Base-by-base conservation (phyloP, 2,797 vertebrate species). In the Champsocephalus gunnari region DNA sequence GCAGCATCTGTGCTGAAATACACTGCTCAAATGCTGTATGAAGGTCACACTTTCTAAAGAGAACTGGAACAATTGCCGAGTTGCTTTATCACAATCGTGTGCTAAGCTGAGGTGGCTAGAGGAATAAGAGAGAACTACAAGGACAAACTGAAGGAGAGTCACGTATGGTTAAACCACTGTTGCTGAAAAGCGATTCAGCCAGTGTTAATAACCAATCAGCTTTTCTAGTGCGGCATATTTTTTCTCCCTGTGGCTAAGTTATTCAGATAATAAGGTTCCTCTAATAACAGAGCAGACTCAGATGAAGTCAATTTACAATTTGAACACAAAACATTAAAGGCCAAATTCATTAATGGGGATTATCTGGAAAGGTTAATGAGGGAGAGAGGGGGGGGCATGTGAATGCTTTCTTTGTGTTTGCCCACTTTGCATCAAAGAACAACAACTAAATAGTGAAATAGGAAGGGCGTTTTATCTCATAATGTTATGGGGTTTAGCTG, bases 321-420 rank as follows among this genome's bases (percentile, higher is more conserved):
- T 77, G 50, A 91, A 83, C 77, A 79, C 73, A 69, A 87, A 81
- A 83, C 87, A 85, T 82, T 75, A 77, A 85, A 84, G 77, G 80
- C 77, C 85, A 81, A 49, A 83, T 88, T 90, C 79, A 90, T 89
- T 90, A 85, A 85, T 86, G 78, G 67, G 47, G 75, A 83, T 89
- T 86, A 90, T 81, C 62, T 76, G 57, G 53, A 56, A 77, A 87
- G 83, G 83, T 82, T 88, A 92, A 88, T 85, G 77, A 85, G 68
- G n/a, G 61, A 81, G 60, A 72, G 28, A 32, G 1, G 19, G 44
- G 19, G 57, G 49, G 19, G 53, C 79, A 62, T 63, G 58, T 13
- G 12, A 75, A 47, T 11, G 9, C 58, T 85, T 77, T 60, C 3
- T 64, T 58, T 73, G 34, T 45, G 55, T 80, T 78, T 71, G 2